Percentiles rank a stretch among this genome's conserved stretches.
Conservation (phyloP, 2,113 vertebrate species). For the Corynorhinus townsendii region DNA sequence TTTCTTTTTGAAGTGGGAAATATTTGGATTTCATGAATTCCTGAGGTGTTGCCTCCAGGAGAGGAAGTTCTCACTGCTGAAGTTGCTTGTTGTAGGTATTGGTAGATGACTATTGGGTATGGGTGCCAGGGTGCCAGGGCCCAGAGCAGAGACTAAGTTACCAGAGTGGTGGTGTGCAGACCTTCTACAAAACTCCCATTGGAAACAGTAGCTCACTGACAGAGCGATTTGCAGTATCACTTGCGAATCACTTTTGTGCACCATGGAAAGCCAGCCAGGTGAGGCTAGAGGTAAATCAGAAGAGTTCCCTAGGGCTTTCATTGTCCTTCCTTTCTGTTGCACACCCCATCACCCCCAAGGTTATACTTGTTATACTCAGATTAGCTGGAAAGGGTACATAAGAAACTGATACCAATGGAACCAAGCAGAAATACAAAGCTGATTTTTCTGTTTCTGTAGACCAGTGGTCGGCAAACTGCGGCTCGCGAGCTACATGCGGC, state of each 20-base stretch:
- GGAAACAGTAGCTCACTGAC: not conserved
- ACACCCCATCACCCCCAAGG: not conserved
- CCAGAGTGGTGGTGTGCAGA: not conserved
- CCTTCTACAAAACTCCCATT: rapidly evolving
- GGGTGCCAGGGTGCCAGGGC: not conserved
- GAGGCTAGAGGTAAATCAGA: not conserved
- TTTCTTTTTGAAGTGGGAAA: not conserved
- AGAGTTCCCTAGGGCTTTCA: not conserved
- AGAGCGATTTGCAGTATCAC: not conserved
- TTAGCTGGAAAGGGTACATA: not conserved
- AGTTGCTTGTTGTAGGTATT: not conserved
- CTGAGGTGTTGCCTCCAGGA: not conserved
- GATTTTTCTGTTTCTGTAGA: not conserved
- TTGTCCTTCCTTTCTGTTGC: not conserved
- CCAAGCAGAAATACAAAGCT: not conserved
- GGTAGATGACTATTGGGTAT: not conserved
- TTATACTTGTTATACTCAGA: not conserved
- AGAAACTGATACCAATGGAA: not conserved
- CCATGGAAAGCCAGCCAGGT: not conserved
- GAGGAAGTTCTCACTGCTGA: not conserved
- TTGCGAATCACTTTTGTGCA: not conserved
- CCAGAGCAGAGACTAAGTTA: not conserved
- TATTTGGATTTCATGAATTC: not conserved
- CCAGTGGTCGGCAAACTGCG: not conserved
- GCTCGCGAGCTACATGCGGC: too few relatives aligned